Percentiles rank a stretch among this genome's conserved stretches.
These are phyloP conservation scores for Mesoligia furuncula DNA, from an alignment of 2,888 invertebrate genomes.

Conservation along the genomic window DNA sequence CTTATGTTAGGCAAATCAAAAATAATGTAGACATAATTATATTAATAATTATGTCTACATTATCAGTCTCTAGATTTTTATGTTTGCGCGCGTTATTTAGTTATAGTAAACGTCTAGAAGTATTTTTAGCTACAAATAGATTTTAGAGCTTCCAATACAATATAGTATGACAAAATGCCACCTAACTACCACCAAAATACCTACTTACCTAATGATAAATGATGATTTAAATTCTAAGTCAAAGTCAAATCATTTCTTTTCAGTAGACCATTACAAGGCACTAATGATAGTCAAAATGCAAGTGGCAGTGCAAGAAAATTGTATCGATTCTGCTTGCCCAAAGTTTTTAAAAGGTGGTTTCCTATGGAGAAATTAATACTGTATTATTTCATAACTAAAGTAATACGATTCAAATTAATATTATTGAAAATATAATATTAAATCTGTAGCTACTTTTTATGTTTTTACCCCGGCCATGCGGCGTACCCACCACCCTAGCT, in stretches of 20 bases:
- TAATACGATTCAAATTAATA: not conserved
- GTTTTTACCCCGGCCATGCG: constrained; percentile 28
- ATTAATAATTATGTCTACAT: not conserved
- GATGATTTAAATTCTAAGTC: not conserved
- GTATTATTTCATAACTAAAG: not conserved
- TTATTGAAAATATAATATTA: not conserved
- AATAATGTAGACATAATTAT: not conserved
- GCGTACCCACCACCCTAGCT: constrained; percentile 65
- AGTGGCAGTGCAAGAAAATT: not conserved
- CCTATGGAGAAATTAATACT: not conserved
- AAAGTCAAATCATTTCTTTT: not conserved
- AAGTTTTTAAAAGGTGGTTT: not conserved
- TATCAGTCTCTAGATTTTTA: not conserved
- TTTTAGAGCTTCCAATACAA: not conserved
- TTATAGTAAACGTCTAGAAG: not conserved
- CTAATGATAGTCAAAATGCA: not conserved
- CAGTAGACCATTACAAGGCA: not conserved
- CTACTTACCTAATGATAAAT: not conserved
- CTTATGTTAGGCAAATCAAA: not conserved
- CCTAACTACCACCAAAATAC: no score
- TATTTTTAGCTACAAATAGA: not conserved
- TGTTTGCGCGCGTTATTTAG: not conserved
- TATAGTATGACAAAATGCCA: no score
- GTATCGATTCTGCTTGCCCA: not conserved
- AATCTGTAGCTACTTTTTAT: constrained; percentile 5